These are phyloP conservation scores for Glaucopsyche alexis DNA, from an alignment of 2,888 invertebrate genomes.

Conservation along the genomic window DNA sequence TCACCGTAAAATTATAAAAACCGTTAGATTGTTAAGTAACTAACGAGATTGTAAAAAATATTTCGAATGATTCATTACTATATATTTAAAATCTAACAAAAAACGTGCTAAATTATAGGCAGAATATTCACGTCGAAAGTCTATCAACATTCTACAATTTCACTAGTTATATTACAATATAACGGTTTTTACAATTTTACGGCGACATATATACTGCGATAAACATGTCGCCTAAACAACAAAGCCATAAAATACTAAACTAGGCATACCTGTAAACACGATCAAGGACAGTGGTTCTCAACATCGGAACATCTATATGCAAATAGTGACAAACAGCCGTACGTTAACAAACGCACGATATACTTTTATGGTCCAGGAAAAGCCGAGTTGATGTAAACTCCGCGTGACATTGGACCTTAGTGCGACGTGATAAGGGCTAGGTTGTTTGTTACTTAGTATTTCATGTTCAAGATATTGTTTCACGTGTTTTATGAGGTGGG, in stretches of 20 bases:
- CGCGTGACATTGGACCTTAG: constrained; percentile 43
- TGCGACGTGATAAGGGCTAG: constrained; percentile 35
- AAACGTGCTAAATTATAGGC: too few species aligned
- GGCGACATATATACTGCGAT: too few species aligned
- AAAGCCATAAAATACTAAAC: constrained; percentile 9
- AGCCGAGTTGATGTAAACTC: constrained; percentile 55
- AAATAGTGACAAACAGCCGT: constrained; percentile 77
- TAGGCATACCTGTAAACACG: constrained; percentile 35
- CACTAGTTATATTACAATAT: too few species aligned
- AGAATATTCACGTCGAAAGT: too few species aligned
- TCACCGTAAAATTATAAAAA: too few species aligned
- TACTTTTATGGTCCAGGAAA: constrained; percentile 76
- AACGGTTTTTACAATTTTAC: too few species aligned
- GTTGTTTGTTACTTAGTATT: constrained; percentile 32
- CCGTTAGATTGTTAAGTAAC: too few species aligned
- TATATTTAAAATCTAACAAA: too few species aligned
- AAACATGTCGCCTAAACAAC: neutral
- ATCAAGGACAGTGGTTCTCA: constrained; percentile 32
- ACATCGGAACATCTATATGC: constrained; percentile 63
- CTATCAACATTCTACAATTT: too few species aligned
- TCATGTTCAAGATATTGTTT: constrained; percentile 69
- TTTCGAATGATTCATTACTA: too few species aligned
- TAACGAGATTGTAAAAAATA: too few species aligned
- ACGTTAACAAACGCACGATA: constrained; percentile 77
- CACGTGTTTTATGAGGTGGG: constrained; percentile 78